These are phyloP conservation scores for Oryzias curvinotus DNA, from an alignment of 2,113 vertebrate genomes.

Conservation along the genomic window DNA sequence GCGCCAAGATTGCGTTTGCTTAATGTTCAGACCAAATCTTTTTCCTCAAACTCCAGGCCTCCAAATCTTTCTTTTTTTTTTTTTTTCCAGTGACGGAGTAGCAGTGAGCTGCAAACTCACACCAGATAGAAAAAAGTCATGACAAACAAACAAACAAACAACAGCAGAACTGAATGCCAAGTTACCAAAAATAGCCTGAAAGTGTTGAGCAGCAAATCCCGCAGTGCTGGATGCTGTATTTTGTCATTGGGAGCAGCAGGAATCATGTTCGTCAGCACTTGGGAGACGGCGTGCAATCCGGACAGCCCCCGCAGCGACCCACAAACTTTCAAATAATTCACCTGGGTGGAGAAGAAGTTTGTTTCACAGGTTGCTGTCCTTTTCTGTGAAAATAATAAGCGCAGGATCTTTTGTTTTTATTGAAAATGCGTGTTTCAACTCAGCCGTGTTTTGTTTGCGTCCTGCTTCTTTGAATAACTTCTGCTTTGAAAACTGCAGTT, in stretches of 20 bases:
- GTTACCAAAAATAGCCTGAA: slow-evolving; percentile 23
- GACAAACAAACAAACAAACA: slow-evolving; percentile 10
- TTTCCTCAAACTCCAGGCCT: too few relatives aligned
- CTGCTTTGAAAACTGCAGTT: not conserved
- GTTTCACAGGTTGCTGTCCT: not conserved
- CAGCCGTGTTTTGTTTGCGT: not conserved
- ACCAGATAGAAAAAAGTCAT: slow-evolving; percentile 1
- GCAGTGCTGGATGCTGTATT: slow-evolving; percentile 14
- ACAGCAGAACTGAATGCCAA: slow-evolving; percentile 8
- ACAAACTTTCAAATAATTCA: slow-evolving; percentile 5
- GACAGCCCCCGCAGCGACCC: slow-evolving; percentile 8
- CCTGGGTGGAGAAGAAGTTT: slow-evolving; percentile 1
- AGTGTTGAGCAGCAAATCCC: slow-evolving; percentile 9
- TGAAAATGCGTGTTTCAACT: too few relatives aligned
- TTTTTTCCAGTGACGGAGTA: too few relatives aligned
- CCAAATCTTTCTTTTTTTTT: too few relatives aligned
- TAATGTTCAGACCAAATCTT: too few relatives aligned
- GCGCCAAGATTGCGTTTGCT: too few relatives aligned
- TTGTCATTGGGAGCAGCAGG: slow-evolving; percentile 40
- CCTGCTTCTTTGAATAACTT: not conserved
- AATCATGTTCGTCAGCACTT: slow-evolving; percentile 30
- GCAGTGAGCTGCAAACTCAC: not conserved
- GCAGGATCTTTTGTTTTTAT: too few relatives aligned
- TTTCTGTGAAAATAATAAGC: not conserved
- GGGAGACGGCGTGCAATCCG: not conserved